phyloP scores from a whole-genome alignment of 2,113 vertebrate species.

The Camelus dromedarius region DNA sequence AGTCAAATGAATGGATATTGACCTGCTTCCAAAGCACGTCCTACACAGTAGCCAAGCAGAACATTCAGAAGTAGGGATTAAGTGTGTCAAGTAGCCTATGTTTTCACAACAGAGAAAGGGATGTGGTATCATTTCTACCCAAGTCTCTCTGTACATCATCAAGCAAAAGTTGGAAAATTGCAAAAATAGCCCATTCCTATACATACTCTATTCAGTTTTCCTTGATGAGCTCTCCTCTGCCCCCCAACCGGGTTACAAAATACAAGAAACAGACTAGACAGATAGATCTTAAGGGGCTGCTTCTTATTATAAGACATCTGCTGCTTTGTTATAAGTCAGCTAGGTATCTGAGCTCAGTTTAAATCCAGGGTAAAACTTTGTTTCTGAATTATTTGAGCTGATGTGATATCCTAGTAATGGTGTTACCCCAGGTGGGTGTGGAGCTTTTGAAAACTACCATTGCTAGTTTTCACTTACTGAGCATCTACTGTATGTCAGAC shows the following conservation, averaged over 20 bases:
- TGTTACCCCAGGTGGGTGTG: background rate
- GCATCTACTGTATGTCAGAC: background rate
- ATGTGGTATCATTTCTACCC: slow-evolving; percentile 42
- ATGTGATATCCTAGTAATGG: background rate
- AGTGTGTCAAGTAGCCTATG: slow-evolving; percentile 12
- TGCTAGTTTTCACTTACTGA: slow-evolving; percentile 19
- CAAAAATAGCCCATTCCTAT: background rate
- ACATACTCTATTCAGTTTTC: background rate
- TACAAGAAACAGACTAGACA: background rate
- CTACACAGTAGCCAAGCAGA: background rate
- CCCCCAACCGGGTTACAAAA: background rate
- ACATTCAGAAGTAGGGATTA: slow-evolving; percentile 35
- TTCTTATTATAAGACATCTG: background rate
- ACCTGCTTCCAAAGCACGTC: slow-evolving; percentile 29
- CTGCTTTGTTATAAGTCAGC: slow-evolving; percentile 16
- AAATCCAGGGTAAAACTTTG: background rate
- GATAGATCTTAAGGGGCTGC: background rate
- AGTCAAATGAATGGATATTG: background rate
- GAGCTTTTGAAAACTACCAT: background rate
- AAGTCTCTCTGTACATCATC: background rate
- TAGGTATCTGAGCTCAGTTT: background rate
- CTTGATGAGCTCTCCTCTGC: background rate
- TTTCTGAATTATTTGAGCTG: slow-evolving; percentile 6
- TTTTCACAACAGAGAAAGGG: slow-evolving; percentile 40
- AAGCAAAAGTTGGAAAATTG: slow-evolving; percentile 48